These are phyloP conservation scores for Smittia sp. DNA, from an alignment of 2,888 invertebrate genomes.

Conservation along the genomic window DNA sequence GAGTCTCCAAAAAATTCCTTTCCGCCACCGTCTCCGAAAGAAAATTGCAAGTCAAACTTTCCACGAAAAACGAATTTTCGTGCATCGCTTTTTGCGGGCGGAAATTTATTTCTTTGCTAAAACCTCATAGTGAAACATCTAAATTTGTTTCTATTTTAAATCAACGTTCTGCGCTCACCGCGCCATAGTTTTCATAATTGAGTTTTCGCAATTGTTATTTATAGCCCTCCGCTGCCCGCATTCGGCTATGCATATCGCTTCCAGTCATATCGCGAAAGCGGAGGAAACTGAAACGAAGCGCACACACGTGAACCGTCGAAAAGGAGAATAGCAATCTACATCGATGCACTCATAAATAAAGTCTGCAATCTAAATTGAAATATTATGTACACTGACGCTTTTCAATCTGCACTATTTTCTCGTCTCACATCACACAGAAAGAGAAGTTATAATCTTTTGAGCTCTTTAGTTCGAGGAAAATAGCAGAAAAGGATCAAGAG, in stretches of 20 bases:
- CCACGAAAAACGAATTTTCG: no score
- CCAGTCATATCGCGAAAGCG: background rate
- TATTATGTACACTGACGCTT: slow-evolving; percentile 37
- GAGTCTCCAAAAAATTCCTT: background rate
- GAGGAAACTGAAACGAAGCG: no score
- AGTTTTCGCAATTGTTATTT: slow-evolving; percentile 41
- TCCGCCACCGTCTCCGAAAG: no score
- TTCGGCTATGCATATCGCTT: background rate
- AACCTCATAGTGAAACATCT: slow-evolving; percentile 20
- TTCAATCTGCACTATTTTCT: slow-evolving; percentile 11
- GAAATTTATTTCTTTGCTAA: background rate
- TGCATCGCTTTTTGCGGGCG: no score
- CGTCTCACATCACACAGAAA: background rate
- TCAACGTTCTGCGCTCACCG: background rate
- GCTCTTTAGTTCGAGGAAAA: background rate
- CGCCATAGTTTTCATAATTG: slow-evolving; percentile 36
- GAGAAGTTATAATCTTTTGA: background rate
- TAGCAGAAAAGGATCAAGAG: no score
- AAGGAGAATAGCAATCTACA: slow-evolving; percentile 23
- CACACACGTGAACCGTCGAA: background rate
- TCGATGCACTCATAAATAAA: slow-evolving; percentile 28
- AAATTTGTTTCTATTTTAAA: slow-evolving; percentile 24
- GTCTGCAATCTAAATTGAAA: slow-evolving; percentile 36
- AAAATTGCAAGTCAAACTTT: no score
- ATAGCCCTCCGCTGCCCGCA: slow-evolving; percentile 7